A percentile compares a stretch with the other conserved stretches of the same genome.
phyloP scores from a whole-genome alignment of 2,113 vertebrate species.

The Gallinago jamesoni region DNA sequence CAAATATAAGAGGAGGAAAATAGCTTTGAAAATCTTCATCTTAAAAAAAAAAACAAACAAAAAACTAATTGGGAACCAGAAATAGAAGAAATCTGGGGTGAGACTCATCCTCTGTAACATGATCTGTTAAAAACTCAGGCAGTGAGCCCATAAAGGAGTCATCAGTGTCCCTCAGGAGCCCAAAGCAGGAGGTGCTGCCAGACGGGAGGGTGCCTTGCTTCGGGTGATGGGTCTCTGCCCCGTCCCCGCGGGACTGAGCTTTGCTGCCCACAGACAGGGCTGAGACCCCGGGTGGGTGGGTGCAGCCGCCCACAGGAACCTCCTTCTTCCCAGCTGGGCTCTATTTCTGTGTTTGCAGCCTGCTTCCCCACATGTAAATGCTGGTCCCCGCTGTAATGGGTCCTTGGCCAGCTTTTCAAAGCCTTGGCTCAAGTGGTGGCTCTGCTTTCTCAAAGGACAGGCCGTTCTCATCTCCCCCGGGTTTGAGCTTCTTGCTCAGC shows the following conservation, averaged over 20 bases:
- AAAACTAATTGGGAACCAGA: not conserved
- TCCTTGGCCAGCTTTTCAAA: not conserved
- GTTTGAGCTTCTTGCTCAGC: not conserved
- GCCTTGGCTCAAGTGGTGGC: not conserved
- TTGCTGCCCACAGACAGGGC: accelerated
- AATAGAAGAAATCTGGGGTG: not conserved
- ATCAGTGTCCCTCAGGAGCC: not conserved
- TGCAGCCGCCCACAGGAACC: not conserved
- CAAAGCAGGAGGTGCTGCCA: not conserved
- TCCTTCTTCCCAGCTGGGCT: not conserved
- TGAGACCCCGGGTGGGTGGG: not conserved
- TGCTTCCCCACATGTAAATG: not conserved
- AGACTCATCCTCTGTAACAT: not conserved
- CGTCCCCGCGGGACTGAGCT: not conserved
- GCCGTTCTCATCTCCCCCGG: not conserved
- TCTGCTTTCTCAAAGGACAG: not conserved
- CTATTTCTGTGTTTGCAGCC: not conserved
- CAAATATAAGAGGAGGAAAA: not conserved
- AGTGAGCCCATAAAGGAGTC: not conserved
- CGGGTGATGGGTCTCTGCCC: not conserved
- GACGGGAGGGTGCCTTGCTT: not conserved
- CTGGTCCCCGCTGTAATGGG: not conserved
- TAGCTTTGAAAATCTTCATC: not conserved
- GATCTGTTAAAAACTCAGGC: not conserved
- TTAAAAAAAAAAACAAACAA: not conserved